Evolutionary conservation across 2,797 vertebrate genomes (phyloP), one percentile per base, ranked within the genome.

Genomic region (Arrhamphus sclerolepis): DNA sequence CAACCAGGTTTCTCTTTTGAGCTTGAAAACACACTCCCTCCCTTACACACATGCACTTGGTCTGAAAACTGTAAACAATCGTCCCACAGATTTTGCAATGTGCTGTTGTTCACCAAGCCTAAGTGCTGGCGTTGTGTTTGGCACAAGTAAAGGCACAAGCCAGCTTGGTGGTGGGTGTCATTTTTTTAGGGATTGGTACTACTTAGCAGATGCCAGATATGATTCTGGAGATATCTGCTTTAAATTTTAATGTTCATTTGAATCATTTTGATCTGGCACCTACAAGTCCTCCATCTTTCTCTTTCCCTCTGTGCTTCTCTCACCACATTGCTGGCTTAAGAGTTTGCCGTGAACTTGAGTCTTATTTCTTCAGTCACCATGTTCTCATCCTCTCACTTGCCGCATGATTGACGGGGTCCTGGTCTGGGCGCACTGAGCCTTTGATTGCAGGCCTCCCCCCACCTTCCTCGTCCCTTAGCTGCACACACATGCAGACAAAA

Each of bases 401-500:
- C 49, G 53, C 62, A 80, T 95, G 94, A 95, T 91, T 94, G 94
- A 91, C 94, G 86, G 92, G 91, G 89, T 91, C 86, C 89, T 94
- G 93, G 91, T 91, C 78, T 73, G 87, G 72, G 80, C 78, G 70
- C 81, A 89, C 87, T 92, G 83, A 84, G 82, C 70, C 84, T 90
- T 92, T 87, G 89, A 93, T 92, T 91, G 92, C 89, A 71, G 81
- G 77, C 90, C 75, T 82, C 89, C n/a, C 89, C 87, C 87, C 82
- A 85, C 70, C 73, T 69, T 77, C 54, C 38, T 21, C 77, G 81
- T 74, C 83, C 62, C 54, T 75, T 66, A 64, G 75, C 55, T 62
- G 66, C 69, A 62, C 75, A 77, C 69, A 63, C 46, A 69, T 46
- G 62, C 50, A 56, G 26, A 56, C 60, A 75, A 70, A 83, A 75